Base-by-base conservation (phyloP, 2,797 vertebrate species). In the Vipera ursinii region DNA sequence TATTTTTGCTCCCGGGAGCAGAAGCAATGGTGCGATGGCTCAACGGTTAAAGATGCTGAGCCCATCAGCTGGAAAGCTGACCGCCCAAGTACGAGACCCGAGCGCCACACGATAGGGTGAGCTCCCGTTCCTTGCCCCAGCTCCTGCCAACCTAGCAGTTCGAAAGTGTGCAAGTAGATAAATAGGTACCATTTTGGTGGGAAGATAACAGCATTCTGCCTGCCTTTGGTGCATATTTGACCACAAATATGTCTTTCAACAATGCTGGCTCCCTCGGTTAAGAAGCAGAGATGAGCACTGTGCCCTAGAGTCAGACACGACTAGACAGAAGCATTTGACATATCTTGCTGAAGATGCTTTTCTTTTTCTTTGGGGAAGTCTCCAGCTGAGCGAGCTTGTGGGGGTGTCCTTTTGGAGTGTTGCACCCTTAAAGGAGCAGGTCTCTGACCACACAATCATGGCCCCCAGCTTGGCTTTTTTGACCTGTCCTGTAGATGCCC, bases 311-410 rank as follows among this genome's bases (percentile, higher is more conserved):
- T 53, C 51, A 0, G 9, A 53, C 0, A 53, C 9, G 51, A 53
- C 51, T 53, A 9, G 51, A 53, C n/a, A n/a, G 63, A 60, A 13
- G 0, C 10, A 65, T 91, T 95, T 96, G 95, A 96, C 94, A 91
- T 95, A 78, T 92, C 28, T 82, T 48, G 24, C 88, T 20, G 24
- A 28, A 3, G 15, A 6, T 3, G 2, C 1, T 78, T 78, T 78
- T 9, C 32, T 78, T 44, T 51, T 56, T 38, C 53, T 10, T 1
- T 24, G 3, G 17, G 38, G 5, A 57, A 56, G 56, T n/a, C 28
- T 20, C 14, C 28, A 55, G 24, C n/a, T 48, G 38, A 88, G 14
- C n/a, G 44, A 15, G n/a, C 26, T 6, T 26, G 6, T 48, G 57
- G 22, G 69, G n/a, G 55, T 5, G 4, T 26, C 22, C 6, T 26